Percentiles rank a stretch among this genome's conserved stretches.
Conservation (phyloP, 2,113 vertebrate species). For the Nothobranchius kuhntae region DNA sequence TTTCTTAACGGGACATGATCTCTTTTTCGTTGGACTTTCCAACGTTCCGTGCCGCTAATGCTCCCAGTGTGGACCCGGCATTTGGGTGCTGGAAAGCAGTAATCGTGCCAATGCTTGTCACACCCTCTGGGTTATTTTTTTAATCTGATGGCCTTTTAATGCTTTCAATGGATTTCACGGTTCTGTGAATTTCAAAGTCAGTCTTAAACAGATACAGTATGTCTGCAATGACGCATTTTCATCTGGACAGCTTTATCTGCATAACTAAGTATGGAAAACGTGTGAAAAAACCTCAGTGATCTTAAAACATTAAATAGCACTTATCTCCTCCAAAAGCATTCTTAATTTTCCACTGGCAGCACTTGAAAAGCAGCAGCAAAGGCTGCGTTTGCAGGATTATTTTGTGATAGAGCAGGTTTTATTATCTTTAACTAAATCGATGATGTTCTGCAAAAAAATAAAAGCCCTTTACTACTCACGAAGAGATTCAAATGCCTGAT, state of each 20-base stretch:
- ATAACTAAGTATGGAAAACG: conserved; percentile 32
- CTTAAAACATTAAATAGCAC: conserved; percentile 37
- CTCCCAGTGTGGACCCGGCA: background rate
- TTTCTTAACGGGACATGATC: no score
- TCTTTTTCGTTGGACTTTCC: no score
- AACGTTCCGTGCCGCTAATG: no score
- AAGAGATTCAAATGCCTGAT: background rate
- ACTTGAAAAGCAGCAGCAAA: conserved; percentile 11
- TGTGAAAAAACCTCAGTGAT: conserved; percentile 38
- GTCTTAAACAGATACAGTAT: conserved; percentile 17
- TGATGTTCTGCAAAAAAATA: background rate
- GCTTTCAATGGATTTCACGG: conserved; percentile 39
- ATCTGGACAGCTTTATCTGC: conserved; percentile 30
- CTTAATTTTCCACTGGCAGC: conserved; percentile 38
- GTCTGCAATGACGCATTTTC: conserved; percentile 29
- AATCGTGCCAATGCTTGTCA: conserved; percentile 41
- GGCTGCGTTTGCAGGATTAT: conserved; percentile 37
- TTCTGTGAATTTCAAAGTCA: conserved; percentile 16
- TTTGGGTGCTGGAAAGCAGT: conserved; percentile 46
- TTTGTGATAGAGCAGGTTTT: conserved; percentile 33
- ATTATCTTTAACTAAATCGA: conserved; percentile 19
- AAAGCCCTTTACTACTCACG: conserved; percentile 1
- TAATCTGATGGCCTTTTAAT: conserved; percentile 33
- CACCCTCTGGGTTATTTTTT: conserved; percentile 7
- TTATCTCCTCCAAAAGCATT: conserved; percentile 32